A percentile compares a stretch with the other conserved stretches of the same genome.
phyloP scores from a whole-genome alignment of 37 sponge, comb jelly and placozoan genomes.

The Chondrosia reniformis region DNA sequence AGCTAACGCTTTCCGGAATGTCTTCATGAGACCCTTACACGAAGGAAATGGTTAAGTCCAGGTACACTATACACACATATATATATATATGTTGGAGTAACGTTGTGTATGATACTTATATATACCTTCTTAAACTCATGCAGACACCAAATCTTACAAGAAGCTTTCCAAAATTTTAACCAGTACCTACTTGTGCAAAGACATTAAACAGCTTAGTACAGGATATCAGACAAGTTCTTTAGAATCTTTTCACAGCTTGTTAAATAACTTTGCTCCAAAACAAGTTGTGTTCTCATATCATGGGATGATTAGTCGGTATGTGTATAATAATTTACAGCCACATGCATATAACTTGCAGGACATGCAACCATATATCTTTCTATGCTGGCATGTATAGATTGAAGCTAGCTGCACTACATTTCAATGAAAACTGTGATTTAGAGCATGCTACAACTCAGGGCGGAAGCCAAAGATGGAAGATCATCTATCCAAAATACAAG shows the following conservation, averaged over 20 bases:
- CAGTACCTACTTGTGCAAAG: slow-evolving; percentile 18
- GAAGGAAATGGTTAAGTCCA: slow-evolving; percentile 52
- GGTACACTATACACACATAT: slow-evolving; percentile 25
- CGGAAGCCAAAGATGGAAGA: neutral
- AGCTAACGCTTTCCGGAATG: slow-evolving; percentile 23
- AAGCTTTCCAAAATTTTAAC: slow-evolving; percentile 23
- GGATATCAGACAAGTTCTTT: slow-evolving; percentile 45
- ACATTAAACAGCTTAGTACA: slow-evolving; percentile 36
- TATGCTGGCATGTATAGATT: neutral
- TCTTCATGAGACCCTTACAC: slow-evolving; percentile 13
- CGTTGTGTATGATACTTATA: neutral
- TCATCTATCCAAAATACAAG: neutral
- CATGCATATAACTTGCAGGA: neutral
- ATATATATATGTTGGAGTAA: neutral
- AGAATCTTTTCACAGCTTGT: slow-evolving; percentile 60
- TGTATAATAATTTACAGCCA: too few relatives aligned
- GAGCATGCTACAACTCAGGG: neutral
- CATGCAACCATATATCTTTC: neutral
- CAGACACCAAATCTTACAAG: slow-evolving; percentile 27
- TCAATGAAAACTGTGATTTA: slow-evolving; percentile 6
- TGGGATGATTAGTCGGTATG: slow-evolving; percentile 17
- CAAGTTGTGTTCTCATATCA: slow-evolving; percentile 43
- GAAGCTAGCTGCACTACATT: slow-evolving; percentile 11
- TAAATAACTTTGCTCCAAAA: slow-evolving; percentile 66
- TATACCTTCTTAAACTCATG: neutral